These are phyloP conservation scores for Leucophenga montana DNA, from an alignment of 2,888 invertebrate genomes.

Conservation along the genomic window DNA sequence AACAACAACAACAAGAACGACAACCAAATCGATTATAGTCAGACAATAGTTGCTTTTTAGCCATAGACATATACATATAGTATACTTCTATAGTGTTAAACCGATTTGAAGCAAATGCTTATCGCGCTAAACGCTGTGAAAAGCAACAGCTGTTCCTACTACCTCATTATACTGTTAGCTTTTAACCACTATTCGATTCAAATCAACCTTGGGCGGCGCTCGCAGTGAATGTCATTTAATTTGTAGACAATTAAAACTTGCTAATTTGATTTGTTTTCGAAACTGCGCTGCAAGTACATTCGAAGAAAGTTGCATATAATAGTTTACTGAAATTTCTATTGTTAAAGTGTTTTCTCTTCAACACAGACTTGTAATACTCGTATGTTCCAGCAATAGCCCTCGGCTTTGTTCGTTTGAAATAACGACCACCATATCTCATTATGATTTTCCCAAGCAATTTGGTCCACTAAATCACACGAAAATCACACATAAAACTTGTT, in stretches of 20 bases:
- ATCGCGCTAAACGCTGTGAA: conserved; percentile 11
- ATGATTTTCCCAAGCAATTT: too few relatives aligned
- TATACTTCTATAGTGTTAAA: too few relatives aligned
- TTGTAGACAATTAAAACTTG: conserved; percentile 25
- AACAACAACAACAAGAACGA: conserved; percentile 8
- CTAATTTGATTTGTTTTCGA: conserved; percentile 14
- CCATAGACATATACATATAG: background rate
- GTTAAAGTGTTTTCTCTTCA: too few relatives aligned
- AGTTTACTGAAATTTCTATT: too few relatives aligned
- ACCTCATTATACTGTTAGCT: background rate
- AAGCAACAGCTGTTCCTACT: background rate
- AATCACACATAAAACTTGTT: too few relatives aligned
- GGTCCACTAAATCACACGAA: too few relatives aligned
- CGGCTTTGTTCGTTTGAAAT: too few relatives aligned
- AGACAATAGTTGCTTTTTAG: background rate
- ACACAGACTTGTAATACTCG: too few relatives aligned
- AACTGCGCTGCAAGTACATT: background rate
- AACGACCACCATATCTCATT: too few relatives aligned
- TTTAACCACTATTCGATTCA: background rate
- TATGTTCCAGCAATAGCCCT: too few relatives aligned
- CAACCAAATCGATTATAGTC: background rate
- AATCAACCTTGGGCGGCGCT: background rate
- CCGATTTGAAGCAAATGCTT: too few relatives aligned
- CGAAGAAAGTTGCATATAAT: too few relatives aligned
- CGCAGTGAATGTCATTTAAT: conserved; percentile 3